Conservation (phyloP, 2,888 invertebrate species). For the Platynereis dumerilii region DNA sequence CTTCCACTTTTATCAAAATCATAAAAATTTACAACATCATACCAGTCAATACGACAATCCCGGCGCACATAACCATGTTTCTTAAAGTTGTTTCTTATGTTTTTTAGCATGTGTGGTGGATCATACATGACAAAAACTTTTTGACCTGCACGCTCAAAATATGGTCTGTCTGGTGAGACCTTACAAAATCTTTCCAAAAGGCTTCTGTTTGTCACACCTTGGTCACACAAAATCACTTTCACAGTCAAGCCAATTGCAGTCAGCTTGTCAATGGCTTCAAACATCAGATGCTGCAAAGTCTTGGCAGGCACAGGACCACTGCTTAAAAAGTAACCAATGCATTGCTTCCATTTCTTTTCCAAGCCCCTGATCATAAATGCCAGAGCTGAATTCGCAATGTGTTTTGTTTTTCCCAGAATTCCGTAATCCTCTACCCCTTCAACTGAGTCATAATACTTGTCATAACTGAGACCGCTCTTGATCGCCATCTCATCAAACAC, state of each 20-base stretch:
- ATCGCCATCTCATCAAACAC: slow-evolving; percentile 1
- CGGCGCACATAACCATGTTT: too few species aligned
- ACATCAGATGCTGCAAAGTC: background rate
- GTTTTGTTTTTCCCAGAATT: background rate
- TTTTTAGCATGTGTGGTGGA: too few species aligned
- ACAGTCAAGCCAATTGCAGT: background rate
- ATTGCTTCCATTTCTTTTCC: background rate
- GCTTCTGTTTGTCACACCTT: background rate
- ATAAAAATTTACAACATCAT: too few species aligned
- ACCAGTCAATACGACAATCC: too few species aligned
- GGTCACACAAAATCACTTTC: background rate
- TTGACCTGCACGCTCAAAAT: too few species aligned
- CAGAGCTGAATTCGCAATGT: background rate
- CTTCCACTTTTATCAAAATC: too few species aligned
- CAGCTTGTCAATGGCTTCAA: background rate
- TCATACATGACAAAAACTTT: too few species aligned
- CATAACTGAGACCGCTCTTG: background rate
- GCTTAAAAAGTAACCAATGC: background rate
- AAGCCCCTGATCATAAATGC: slow-evolving; percentile 1
- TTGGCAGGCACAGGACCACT: background rate
- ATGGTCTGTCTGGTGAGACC: too few species aligned
- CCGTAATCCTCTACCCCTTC: background rate
- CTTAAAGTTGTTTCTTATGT: too few species aligned
- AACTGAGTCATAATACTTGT: background rate
- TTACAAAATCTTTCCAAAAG: background rate